Conservation (phyloP, 2,113 vertebrate genomes). For the Perognathus longimembris region DNA sequence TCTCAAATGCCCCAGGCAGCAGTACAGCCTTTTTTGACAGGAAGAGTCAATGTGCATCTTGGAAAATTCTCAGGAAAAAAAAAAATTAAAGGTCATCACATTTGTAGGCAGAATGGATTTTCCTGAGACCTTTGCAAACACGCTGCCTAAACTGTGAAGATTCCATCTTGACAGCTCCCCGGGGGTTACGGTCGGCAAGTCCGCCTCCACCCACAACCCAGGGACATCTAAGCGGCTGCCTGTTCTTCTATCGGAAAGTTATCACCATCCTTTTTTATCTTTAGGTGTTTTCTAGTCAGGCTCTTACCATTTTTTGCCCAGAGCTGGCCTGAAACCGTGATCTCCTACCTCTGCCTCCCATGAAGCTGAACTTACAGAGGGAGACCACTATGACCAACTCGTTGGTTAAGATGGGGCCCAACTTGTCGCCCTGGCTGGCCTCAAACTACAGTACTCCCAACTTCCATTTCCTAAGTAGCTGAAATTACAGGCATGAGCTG, state of each 20-base stretch:
- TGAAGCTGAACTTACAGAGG: no score
- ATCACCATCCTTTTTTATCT: not conserved
- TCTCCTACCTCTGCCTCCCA: no score
- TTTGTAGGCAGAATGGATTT: slow-evolving; percentile 77
- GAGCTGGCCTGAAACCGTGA: no score
- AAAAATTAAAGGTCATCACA: slow-evolving; percentile 78
- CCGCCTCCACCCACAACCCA: not conserved
- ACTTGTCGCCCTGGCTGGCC: no score
- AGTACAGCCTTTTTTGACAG: slow-evolving; percentile 58
- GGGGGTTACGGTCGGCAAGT: not conserved
- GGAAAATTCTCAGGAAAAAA: slow-evolving; percentile 71
- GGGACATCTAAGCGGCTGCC: not conserved
- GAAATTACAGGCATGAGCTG: no score
- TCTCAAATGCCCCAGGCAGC: slow-evolving; percentile 59
- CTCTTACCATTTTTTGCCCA: no score
- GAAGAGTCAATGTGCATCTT: slow-evolving; percentile 65
- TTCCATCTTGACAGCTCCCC: slow-evolving; percentile 16
- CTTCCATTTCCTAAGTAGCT: no score
- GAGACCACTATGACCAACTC: no score
- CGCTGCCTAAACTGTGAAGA: slow-evolving; percentile 30
- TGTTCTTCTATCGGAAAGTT: not conserved
- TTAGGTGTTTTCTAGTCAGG: no score
- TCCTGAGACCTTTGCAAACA: slow-evolving; percentile 61
- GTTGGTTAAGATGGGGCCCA: no score
- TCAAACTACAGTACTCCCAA: no score